These are phyloP conservation scores for Micrastur ruficollis DNA, from an alignment of 2,797 vertebrate genomes.

Conservation along the genomic window DNA sequence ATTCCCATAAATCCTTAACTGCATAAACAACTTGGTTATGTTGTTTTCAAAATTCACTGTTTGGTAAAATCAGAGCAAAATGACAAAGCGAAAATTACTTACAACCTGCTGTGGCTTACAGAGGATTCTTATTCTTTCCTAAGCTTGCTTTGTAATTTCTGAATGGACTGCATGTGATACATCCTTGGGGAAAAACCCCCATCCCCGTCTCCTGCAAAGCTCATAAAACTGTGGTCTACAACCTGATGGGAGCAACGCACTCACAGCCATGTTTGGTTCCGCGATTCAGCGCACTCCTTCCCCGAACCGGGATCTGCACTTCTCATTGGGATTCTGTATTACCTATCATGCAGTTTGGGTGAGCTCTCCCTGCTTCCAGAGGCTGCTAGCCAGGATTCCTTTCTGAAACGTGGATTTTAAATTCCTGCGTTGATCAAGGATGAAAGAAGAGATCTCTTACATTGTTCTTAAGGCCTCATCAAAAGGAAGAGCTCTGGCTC, in stretches of 20 bases:
- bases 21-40: conserved; percentile 9
- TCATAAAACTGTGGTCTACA: neutral
- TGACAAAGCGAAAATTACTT: neutral
- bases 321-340: neutral
- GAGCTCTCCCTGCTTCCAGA: neutral
- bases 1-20: conserved; percentile 18
- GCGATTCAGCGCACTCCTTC: neutral
- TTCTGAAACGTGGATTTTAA: neutral
- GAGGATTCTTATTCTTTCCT: neutral
- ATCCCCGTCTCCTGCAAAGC: neutral
- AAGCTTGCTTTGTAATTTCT: neutral
- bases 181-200: neutral
- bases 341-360: neutral
- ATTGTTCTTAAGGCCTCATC: neutral
- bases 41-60: conserved; percentile 17
- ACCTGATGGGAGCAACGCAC: neutral
- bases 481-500: neutral
- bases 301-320: neutral
- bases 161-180: neutral
- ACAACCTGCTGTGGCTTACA: neutral
- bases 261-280: neutral
- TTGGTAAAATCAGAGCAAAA: conserved; percentile 13
- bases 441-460: neutral
- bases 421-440: neutral
- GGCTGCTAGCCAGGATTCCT: neutral